phyloP scores from a whole-genome alignment of 2,113 vertebrate species.

The Dinomys branickii region DNA sequence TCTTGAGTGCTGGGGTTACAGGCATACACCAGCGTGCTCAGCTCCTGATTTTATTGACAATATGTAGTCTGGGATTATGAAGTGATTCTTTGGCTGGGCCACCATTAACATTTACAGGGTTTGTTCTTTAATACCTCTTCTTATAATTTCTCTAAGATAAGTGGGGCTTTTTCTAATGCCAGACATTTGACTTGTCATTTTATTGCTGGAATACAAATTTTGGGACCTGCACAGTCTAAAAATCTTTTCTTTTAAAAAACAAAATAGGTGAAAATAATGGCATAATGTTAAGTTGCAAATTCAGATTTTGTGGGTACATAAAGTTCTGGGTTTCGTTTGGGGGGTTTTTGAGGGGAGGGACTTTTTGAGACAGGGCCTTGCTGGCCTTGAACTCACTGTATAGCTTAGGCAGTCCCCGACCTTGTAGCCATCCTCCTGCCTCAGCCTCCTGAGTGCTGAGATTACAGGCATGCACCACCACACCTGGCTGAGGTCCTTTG shows the following conservation, averaged over 20 bases:
- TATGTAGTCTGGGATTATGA: conserved; percentile 11
- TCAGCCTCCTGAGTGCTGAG: neutral
- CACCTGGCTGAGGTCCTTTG: neutral
- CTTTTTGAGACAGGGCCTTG: neutral
- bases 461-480: neutral
- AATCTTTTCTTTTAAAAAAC: neutral
- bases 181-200: neutral
- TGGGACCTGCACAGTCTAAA: neutral
- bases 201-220: conserved; percentile 17
- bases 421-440: neutral
- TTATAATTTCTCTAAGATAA: neutral
- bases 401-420: neutral
- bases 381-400: too few species aligned
- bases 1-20: neutral
- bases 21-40: neutral
- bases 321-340: neutral
- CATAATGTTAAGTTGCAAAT: conserved; percentile 37
- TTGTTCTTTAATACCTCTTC: neutral
- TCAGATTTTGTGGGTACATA: neutral
- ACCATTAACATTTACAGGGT: neutral
- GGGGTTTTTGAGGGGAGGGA: neutral
- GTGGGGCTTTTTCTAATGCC: conserved; percentile 25
- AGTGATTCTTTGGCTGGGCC: neutral
- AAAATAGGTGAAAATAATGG: neutral
- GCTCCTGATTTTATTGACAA: neutral